These are phyloP conservation scores for Scotopteryx bipunctaria DNA, from an alignment of 2,888 invertebrate genomes.

Conservation along the genomic window DNA sequence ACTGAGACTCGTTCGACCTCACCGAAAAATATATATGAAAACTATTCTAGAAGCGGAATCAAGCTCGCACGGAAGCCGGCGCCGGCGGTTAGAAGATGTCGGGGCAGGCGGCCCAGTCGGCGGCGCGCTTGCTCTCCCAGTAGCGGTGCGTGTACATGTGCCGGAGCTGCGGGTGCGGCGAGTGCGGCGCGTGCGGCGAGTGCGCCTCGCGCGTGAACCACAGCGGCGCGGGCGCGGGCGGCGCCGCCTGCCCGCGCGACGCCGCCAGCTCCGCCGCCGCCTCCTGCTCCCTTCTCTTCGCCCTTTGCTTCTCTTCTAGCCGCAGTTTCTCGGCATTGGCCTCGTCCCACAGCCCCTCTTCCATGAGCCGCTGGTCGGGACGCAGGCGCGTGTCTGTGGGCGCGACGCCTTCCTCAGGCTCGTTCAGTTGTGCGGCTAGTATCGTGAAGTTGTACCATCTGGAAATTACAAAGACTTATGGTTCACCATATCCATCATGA, in stretches of 20 bases:
- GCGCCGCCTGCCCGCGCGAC: conserved; percentile 84
- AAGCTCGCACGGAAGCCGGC: conserved; percentile 2
- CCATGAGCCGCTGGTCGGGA: conserved; percentile 99
- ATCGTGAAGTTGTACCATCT: conserved; percentile 95
- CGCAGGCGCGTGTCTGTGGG: conserved; percentile 96
- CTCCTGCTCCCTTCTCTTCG: conserved; percentile 90
- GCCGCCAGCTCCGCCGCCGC: conserved; percentile 89
- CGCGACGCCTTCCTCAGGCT: conserved; percentile 94
- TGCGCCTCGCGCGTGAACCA: conserved; percentile 96
- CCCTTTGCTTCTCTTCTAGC: conserved; percentile 98
- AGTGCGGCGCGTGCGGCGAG: conserved; percentile 71
- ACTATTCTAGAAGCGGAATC: conserved; percentile 10
- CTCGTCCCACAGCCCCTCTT: conserved; percentile 95
- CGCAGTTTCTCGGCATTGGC: conserved; percentile 92
- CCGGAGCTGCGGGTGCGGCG: conserved; percentile 72
- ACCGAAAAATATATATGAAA: neutral
- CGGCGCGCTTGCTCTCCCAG: conserved; percentile 94
- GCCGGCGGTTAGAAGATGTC: conserved; percentile 88
- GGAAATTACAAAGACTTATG: neutral
- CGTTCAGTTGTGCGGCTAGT: conserved; percentile 98
- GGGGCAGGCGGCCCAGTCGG: conserved; percentile 96
- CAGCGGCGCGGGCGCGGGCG: conserved; percentile 88
- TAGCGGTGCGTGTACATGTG: conserved; percentile 95
- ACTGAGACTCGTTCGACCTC: conserved; percentile 21
- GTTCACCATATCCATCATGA: too few relatives aligned